A percentile compares a stretch with the other conserved stretches of the same genome.
Conservation (phyloP, 2,113 vertebrate species). For the Actinemys pallida region DNA sequence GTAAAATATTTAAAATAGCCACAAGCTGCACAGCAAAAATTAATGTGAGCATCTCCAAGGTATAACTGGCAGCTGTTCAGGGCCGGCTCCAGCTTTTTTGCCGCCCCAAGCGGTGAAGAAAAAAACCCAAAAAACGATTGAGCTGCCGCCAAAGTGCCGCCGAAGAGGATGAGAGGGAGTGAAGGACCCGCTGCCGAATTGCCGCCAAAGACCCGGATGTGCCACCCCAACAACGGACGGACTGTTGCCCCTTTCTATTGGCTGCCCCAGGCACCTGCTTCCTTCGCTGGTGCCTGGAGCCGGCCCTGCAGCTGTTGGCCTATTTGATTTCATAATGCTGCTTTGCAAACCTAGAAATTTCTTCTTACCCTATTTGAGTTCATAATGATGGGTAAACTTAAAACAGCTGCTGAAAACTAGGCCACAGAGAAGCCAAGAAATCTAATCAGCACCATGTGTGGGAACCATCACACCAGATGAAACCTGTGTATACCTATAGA, state of each 20-base stretch:
- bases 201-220: too few relatives aligned
- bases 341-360: neutral
- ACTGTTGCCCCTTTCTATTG: too few relatives aligned
- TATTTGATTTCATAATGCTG: neutral
- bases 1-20: neutral
- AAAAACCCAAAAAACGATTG: too few relatives aligned
- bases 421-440: constrained; percentile 39
- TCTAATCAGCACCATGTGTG: constrained; percentile 39
- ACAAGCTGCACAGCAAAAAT: neutral
- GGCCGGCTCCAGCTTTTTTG: too few relatives aligned
- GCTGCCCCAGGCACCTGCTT: too few relatives aligned
- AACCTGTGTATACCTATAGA: constrained; percentile 39
- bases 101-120: too few relatives aligned
- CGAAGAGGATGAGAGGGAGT: too few relatives aligned
- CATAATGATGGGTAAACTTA: constrained; percentile 19
- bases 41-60: neutral
- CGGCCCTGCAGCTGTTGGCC: too few relatives aligned
- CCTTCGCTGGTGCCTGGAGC: too few relatives aligned
- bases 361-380: neutral
- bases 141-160: too few relatives aligned
- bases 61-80: neutral
- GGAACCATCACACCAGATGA: constrained; percentile 23
- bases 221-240: too few relatives aligned
- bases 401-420: constrained; percentile 50
- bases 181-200: too few relatives aligned